Percentiles rank a stretch among this genome's conserved stretches.
phyloP scores from a whole-genome alignment of 2,888 invertebrate species.

The Cinara cedri region DNA sequence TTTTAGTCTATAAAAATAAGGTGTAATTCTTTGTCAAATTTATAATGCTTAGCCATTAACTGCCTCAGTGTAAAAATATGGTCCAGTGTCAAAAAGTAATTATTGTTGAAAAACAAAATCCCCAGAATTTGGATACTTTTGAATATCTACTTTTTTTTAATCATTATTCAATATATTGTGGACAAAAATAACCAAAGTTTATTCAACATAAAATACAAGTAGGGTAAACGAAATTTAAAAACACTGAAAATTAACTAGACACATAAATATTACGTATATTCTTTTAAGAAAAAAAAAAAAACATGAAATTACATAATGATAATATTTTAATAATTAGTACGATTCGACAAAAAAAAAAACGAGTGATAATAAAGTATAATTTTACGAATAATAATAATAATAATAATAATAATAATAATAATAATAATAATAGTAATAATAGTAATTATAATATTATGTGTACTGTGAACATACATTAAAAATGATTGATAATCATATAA shows the following conservation, averaged over 20 bases:
- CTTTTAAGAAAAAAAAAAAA: conserved; percentile 10
- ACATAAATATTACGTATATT: conserved; percentile 48
- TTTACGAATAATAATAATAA: conserved; percentile 17
- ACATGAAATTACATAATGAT: conserved; percentile 32
- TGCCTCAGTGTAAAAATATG: too few relatives aligned
- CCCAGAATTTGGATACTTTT: too few relatives aligned
- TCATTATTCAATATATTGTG: not conserved
- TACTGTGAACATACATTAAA: conserved; percentile 14
- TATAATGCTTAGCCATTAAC: too few relatives aligned
- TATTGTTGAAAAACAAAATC: too few relatives aligned
- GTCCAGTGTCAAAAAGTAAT: too few relatives aligned
- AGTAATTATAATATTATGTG: conserved; percentile 33
- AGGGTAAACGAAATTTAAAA: not conserved
- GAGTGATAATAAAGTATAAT: conserved; percentile 25
- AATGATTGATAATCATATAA: conserved; percentile 4
- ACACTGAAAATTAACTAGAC: conserved; percentile 4
- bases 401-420: conserved; percentile 33
- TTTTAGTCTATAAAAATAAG: too few relatives aligned
- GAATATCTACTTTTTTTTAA: not conserved
- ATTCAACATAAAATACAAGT: not conserved
- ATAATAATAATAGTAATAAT: conserved; percentile 29
- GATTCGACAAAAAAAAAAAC: conserved; percentile 45
- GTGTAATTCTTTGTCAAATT: too few relatives aligned
- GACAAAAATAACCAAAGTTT: not conserved
- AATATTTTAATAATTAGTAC: conserved; percentile 40